These are phyloP conservation scores for Acomys russatus DNA, from an alignment of 2,797 vertebrate species.

Conservation along the genomic window DNA sequence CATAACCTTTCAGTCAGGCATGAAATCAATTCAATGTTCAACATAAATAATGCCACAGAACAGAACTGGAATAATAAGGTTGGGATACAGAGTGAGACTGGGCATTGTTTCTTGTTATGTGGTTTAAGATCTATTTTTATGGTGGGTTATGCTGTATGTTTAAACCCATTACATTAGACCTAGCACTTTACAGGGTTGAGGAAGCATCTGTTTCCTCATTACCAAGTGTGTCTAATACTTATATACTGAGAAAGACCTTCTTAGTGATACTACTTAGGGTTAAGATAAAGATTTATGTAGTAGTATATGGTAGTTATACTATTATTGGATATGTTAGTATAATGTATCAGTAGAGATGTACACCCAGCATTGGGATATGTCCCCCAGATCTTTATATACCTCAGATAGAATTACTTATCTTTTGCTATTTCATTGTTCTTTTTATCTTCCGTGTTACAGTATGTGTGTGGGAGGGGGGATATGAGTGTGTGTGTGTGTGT, in stretches of 20 bases:
- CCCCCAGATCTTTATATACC: background rate
- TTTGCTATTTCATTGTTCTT: background rate
- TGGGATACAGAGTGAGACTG: background rate
- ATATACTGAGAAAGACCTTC: background rate
- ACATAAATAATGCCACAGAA: background rate
- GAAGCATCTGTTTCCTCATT: background rate
- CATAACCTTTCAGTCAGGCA: slow-evolving; percentile 15
- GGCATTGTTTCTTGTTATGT: background rate
- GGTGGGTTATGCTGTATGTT: background rate
- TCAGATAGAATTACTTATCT: background rate
- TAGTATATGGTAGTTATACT: background rate
- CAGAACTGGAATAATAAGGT: slow-evolving; percentile 6
- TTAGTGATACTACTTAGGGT: background rate
- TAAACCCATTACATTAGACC: background rate
- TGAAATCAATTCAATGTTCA: slow-evolving; percentile 38
- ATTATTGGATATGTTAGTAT: background rate
- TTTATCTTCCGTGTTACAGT: background rate
- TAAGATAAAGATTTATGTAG: background rate
- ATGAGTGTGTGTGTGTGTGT: background rate
- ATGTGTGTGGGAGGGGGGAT: background rate
- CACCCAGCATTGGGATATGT: background rate
- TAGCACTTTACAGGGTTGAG: background rate
- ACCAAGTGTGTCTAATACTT: background rate
- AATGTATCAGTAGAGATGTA: background rate
- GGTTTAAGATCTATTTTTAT: slow-evolving; percentile 34